Evolutionary conservation across 2,113 vertebrate species (phyloP).

Genomic region (Canis aureus): DNA sequence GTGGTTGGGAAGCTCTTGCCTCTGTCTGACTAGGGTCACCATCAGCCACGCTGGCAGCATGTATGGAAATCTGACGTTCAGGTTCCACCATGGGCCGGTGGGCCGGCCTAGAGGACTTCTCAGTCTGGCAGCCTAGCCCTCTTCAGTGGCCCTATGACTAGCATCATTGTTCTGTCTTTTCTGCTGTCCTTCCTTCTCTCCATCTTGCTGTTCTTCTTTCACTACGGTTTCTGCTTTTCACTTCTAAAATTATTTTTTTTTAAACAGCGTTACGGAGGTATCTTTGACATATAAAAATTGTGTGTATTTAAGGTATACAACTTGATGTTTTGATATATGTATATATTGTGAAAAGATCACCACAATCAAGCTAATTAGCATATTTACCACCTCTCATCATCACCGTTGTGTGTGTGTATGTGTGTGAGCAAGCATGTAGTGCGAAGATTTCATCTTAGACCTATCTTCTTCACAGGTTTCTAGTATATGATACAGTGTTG

Average conservation of each 20-base stretch:
- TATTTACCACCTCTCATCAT: rapidly evolving
- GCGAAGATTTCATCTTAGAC: neutral
- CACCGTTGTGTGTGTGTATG: neutral
- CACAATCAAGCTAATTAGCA: neutral
- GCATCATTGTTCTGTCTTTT: neutral
- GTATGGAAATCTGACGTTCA: neutral
- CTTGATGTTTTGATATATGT: neutral
- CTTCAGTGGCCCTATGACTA: neutral
- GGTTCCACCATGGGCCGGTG: rapidly evolving
- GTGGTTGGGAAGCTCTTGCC: neutral
- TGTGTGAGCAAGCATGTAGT: neutral
- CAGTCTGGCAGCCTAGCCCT: rapidly evolving
- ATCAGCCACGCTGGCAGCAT: neutral
- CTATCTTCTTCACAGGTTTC: neutral
- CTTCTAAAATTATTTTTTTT: neutral
- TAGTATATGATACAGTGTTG: neutral
- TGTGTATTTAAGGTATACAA: neutral
- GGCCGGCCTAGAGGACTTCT: neutral
- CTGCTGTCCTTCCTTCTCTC: neutral
- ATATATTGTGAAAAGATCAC: neutral
- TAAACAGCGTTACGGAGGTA: neutral
- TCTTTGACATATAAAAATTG: neutral
- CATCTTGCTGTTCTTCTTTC: neutral
- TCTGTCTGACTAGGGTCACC: neutral
- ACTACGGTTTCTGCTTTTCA: neutral